Conservation (phyloP, 2,113 vertebrate species). For the Misgurnus mizolepis region DNA sequence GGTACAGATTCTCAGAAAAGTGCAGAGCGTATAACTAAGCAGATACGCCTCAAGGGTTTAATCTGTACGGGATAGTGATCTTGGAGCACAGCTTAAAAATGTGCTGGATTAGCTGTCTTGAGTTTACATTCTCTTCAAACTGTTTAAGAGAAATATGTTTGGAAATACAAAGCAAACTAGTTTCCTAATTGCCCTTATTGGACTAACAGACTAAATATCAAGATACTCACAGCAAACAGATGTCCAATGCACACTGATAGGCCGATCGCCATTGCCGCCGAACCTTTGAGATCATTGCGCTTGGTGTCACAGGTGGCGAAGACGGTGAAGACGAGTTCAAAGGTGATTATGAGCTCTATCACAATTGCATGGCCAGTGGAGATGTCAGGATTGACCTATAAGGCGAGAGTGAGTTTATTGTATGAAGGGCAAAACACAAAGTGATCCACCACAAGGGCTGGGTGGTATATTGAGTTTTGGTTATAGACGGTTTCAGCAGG, state of each 20-base stretch:
- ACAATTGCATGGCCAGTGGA: conserved; percentile 86
- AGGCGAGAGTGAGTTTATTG: conserved; percentile 49
- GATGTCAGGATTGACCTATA: conserved; percentile 83
- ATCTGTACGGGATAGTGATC: conserved; percentile 24
- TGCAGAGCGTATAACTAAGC: conserved; percentile 8
- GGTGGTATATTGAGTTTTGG: too few relatives aligned
- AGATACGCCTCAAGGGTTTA: conserved; percentile 16
- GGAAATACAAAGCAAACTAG: neutral
- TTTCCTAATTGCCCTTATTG: neutral
- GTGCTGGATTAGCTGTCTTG: neutral
- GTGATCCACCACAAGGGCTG: too few relatives aligned
- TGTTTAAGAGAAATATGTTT: neutral
- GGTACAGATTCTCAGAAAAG: conserved; percentile 39
- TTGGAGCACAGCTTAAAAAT: conserved; percentile 6
- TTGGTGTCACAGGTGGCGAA: conserved; percentile 96
- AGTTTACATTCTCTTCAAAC: too few relatives aligned
- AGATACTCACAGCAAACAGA: conserved; percentile 90
- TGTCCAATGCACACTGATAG: conserved; percentile 92
- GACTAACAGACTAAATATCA: neutral
- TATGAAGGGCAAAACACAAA: neutral
- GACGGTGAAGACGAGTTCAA: conserved; percentile 94
- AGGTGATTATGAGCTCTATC: conserved; percentile 95
- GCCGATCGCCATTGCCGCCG: conserved; percentile 88
- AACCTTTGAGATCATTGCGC: conserved; percentile 87
- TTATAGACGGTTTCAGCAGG: too few relatives aligned